Base-by-base conservation (phyloP, 2,113 vertebrate genomes). In the Myiozetetes cayanensis region DNA sequence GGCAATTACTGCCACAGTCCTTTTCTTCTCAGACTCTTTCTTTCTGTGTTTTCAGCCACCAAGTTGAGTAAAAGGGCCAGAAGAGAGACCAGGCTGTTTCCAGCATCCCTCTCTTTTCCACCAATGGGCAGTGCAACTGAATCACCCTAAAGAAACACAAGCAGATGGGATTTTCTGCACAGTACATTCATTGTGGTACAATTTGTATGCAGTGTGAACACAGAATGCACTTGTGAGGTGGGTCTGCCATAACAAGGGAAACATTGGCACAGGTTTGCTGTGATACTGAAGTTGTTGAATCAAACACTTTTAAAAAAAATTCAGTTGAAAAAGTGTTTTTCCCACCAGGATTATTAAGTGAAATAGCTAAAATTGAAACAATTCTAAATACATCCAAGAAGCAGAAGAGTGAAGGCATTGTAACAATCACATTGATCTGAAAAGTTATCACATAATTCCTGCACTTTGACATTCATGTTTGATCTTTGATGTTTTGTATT, bases 1-100 rank as follows among this genome's bases (percentile, higher is more conserved):
- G 22, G 43, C 8, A 6, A 16, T 68, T 66, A 39, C 23, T 66
- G 31, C 41, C 66, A 14, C 47, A 30, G 25, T 41, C n/a, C n/a
- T 63, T 39, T 62, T 71, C n/a, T 86, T 59, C 50, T 55, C 31
- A 66, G 35, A 39, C 7, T 67, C 18, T 47, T 73, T 12, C 24
- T 0, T 73, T 12, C 24, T 0, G 0, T 53, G 16, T 66, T 82
- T 66, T 74, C 0, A 5, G 37, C 9, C 31, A 43, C 15, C 1
- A 31, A 37, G 2, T 17, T 71, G 39, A 71, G 49, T 43, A 88
- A 90, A 53, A 25, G 33, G 9, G 3, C 12, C 39, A 73, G 35
- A 78, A 67, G 9, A 85, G 39, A 72, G 28, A 28, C 4, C 19
- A 71, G 25, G 8, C n/a, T 68, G 8, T 44, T 50, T 25, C 58